Evolutionary conservation across 2,113 vertebrate genomes (phyloP).

Genomic region (Nothobranchius furzeri): DNA sequence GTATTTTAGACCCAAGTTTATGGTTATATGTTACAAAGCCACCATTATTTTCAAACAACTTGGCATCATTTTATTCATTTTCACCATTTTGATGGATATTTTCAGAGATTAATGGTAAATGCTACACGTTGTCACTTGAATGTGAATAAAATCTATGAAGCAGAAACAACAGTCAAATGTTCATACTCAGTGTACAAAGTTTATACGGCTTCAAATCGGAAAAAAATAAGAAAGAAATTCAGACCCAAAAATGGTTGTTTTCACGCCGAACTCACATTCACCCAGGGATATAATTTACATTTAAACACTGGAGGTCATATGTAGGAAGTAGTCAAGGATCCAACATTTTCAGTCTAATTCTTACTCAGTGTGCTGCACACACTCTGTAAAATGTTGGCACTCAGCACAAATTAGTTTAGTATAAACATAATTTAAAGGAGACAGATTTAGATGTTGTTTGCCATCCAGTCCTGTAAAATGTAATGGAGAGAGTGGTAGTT

Average conservation of each 20-base stretch:
- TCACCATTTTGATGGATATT: no score
- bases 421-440: slow-evolving; percentile 52
- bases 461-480: slow-evolving; percentile 35
- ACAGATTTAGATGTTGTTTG: slow-evolving; percentile 42
- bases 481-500: slow-evolving; percentile 20
- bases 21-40: no score
- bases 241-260: slow-evolving; percentile 36
- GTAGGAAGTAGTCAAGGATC: slow-evolving; percentile 47
- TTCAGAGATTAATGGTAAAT: no score
- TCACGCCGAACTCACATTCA: slow-evolving; percentile 58
- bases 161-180: no score
- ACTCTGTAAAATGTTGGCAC: slow-evolving; percentile 44
- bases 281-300: slow-evolving; percentile 59
- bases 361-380: slow-evolving; percentile 35
- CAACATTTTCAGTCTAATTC: slow-evolving; percentile 52
- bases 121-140: no score
- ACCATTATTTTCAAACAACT: no score
- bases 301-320: slow-evolving; percentile 51
- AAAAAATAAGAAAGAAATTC: slow-evolving; percentile 6
- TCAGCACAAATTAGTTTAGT: slow-evolving; percentile 55
- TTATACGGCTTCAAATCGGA: background rate
- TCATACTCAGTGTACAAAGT: no score
- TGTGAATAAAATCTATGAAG: no score
- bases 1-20: no score
- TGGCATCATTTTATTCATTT: no score